phyloP scores from a whole-genome alignment of 1,140 invertebrate species.

The Matsumurasca onukii region DNA sequence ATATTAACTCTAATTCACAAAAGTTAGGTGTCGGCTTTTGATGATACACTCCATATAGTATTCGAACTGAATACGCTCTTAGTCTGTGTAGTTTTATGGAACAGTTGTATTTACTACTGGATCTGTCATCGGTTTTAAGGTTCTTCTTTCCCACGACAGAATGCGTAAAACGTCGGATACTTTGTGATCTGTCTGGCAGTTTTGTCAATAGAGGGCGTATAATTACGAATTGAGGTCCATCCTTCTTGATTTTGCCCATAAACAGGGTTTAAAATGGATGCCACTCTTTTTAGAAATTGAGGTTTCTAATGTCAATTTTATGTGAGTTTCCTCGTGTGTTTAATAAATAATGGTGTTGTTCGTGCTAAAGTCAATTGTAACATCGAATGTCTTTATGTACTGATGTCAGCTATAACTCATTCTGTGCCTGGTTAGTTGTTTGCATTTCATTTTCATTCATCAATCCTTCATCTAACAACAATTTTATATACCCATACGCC shows the following conservation, averaged over 20 bases:
- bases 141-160: too few relatives aligned
- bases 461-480: too few relatives aligned
- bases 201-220: constrained; percentile 17
- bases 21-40: too few relatives aligned
- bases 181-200: background rate
- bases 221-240: background rate
- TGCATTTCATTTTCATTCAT: too few relatives aligned
- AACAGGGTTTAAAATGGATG: constrained; percentile 23
- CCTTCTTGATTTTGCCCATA: background rate
- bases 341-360: background rate
- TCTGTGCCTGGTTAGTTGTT: constrained; percentile 62
- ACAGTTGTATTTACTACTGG: too few relatives aligned
- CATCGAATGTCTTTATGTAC: constrained; percentile 24
- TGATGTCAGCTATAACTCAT: constrained; percentile 63
- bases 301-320: constrained; percentile 23
- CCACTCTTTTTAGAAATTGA: constrained; percentile 11
- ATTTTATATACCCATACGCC: too few relatives aligned
- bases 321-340: background rate
- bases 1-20: too few relatives aligned
- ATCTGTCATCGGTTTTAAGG: too few relatives aligned
- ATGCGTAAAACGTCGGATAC: background rate
- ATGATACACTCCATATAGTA: too few relatives aligned
- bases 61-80: too few relatives aligned
- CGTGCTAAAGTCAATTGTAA: constrained; percentile 8
- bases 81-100: too few relatives aligned